Evolutionary conservation across 1,140 invertebrate genomes (phyloP).

Genomic region (Nixonia krombeini): DNA sequence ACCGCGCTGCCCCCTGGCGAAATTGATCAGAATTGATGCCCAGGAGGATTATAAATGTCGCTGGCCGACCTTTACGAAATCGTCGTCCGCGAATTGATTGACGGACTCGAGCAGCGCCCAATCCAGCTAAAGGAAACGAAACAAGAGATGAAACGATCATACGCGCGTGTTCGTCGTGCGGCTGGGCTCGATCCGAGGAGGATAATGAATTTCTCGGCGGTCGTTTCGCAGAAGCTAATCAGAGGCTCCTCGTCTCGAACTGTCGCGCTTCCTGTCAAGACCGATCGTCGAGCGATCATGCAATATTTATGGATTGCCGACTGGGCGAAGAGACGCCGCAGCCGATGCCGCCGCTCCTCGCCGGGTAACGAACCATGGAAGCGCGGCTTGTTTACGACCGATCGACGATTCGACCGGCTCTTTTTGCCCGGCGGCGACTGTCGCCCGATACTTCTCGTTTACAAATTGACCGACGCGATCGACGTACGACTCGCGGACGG

Average conservation of each 20-base stretch:
- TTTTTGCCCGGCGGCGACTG: conserved; percentile 36
- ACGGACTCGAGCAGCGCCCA: too few relatives aligned
- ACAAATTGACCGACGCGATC: conserved; percentile 52
- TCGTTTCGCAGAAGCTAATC: conserved; percentile 1
- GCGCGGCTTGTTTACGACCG: conserved; percentile 48
- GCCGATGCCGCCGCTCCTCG: conserved; percentile 13
- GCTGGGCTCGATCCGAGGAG: too few relatives aligned
- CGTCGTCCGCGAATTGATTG: too few relatives aligned
- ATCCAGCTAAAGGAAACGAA: too few relatives aligned
- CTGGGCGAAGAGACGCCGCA: conserved; percentile 36
- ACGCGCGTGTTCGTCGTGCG: too few relatives aligned
- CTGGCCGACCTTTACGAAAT: too few relatives aligned
- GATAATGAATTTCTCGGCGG: too few relatives aligned
- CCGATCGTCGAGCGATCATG: conserved; percentile 45
- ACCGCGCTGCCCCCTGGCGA: conserved; percentile 23
- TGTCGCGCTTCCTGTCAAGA: conserved; percentile 40
- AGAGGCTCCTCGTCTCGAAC: conserved; percentile 1
- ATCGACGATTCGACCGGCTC: conserved; percentile 22
- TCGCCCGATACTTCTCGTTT: conserved; percentile 34
- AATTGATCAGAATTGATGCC: conserved; percentile 32
- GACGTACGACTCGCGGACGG: conserved; percentile 15
- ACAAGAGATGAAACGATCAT: too few relatives aligned
- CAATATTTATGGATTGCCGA: conserved; percentile 51
- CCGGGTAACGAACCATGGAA: conserved; percentile 55
- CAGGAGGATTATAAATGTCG: conserved; percentile 28